Evolutionary conservation across 2,888 invertebrate genomes (phyloP).

Genomic region (Sturmia bella): DNA sequence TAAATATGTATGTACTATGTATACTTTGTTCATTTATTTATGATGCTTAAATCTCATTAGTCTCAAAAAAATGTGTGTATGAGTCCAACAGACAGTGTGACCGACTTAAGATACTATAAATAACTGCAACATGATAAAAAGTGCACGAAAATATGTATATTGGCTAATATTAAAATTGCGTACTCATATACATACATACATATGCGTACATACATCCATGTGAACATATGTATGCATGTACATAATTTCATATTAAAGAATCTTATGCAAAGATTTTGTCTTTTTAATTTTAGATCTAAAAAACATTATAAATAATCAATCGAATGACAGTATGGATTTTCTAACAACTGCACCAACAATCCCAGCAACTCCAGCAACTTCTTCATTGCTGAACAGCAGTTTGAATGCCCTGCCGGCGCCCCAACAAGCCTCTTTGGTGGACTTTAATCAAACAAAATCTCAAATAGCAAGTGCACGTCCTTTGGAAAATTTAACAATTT

Average conservation of each 20-base stretch:
- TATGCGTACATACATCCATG: neutral
- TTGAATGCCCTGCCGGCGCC: slow-evolving; percentile 38
- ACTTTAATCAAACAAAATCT: slow-evolving; percentile 50
- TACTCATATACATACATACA: slow-evolving; percentile 8
- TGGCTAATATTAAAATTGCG: neutral
- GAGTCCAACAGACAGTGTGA: slow-evolving; percentile 56
- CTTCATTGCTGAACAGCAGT: slow-evolving; percentile 51
- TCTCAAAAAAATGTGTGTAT: neutral
- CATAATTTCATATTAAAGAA: slow-evolving; percentile 1
- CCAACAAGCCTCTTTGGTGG: slow-evolving; percentile 38
- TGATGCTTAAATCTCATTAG: too few relatives aligned
- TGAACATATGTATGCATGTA: neutral
- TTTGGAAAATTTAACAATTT: slow-evolving; percentile 79
- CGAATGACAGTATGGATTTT: slow-evolving; percentile 79
- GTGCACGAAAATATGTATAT: neutral
- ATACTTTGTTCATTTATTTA: too few relatives aligned
- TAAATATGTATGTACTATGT: too few relatives aligned
- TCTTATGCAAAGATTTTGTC: too few relatives aligned
- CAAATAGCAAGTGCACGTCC: slow-evolving; percentile 56
- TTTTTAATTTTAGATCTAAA: slow-evolving; percentile 78
- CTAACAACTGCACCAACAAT: slow-evolving; percentile 72
- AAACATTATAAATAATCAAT: slow-evolving; percentile 79
- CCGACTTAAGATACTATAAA: slow-evolving; percentile 56
- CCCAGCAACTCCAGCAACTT: slow-evolving; percentile 70
- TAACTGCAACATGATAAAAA: slow-evolving; percentile 23